Base-by-base conservation (phyloP, 2,797 vertebrate species). In the Falco peregrinus region DNA sequence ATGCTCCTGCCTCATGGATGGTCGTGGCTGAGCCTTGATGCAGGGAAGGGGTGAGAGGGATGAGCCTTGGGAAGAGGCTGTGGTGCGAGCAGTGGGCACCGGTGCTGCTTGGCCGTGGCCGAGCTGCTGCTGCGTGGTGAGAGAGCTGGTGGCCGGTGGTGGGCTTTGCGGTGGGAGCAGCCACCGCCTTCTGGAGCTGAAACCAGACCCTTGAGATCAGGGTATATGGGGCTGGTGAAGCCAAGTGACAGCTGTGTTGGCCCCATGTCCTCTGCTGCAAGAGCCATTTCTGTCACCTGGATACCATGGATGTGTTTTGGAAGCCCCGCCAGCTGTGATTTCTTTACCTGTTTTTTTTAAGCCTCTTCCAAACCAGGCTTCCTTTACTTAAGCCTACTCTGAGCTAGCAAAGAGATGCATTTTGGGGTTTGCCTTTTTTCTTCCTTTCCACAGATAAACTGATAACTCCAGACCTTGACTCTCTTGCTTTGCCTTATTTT, bases 71-170 rank as follows among this genome's bases (percentile, higher is more conserved):
- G 45, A 71, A 33, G 78, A 47, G 81, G 26, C 56, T 86, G 60
- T 2, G 3, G 57, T 37, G 33, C 1, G n/a, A 56, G 68, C 47
- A 29, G 33, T 12, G 61, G 57, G 53, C 20, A 25, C 22, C 4
- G 7, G 41, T 48, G 20, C 45, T 2, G 4, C 63, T 45, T 53
- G 76, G 50, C 28, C 0, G 0, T 24, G 53, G 20, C 45, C 3
- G 5, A 51, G 61, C 35, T 41, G 17, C n/a, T 69, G 25, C 80
- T 74, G 61, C 0, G 0, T 21, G 53, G 57, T 10, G 5, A 25
- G 48, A 65, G 59, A 53, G 54, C 59, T 74, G 67, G 26, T 0
- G 17, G 69, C 20, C 29, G 17, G 63, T 6, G 37, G 20, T 43
- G 28, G 47, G 17, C 11, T 73, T 85, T 57, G 41, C 26, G 37